phyloP scores from a whole-genome alignment of 2,888 invertebrate genomes.

The Venusia cambrica region DNA sequence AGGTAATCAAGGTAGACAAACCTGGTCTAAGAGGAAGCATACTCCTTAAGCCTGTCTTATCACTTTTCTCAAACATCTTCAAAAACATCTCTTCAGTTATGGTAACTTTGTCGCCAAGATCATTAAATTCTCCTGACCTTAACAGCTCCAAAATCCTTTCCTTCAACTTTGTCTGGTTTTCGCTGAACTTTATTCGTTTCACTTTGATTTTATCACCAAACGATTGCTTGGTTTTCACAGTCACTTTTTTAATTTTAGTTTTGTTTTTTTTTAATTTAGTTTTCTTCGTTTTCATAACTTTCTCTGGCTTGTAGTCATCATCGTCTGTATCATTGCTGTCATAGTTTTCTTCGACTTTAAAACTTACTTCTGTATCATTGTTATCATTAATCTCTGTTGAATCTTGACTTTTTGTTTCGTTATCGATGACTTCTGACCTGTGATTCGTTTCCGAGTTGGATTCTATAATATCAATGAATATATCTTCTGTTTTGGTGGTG shows the following conservation, averaged over 20 bases:
- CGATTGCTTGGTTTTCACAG: neutral
- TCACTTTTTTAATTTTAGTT: conserved; percentile 2
- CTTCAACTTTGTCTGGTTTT: conserved; percentile 10
- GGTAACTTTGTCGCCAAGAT: conserved; percentile 9
- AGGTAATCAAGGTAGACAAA: no score
- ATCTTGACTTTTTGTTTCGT: no score
- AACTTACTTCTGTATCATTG: neutral
- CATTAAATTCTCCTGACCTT: conserved; percentile 11
- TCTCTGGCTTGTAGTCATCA: conserved; percentile 6
- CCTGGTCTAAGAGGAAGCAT: conserved; percentile 11
- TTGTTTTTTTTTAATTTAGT: neutral
- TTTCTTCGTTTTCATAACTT: conserved; percentile 4
- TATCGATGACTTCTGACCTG: no score
- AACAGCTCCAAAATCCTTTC: conserved; percentile 14
- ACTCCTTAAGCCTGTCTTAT: conserved; percentile 1
- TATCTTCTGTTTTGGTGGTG: neutral
- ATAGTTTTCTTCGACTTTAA: conserved; percentile 6
- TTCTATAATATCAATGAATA: neutral
- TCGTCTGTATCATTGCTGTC: conserved; percentile 8
- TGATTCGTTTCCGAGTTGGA: no score
- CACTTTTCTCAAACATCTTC: conserved; percentile 15
- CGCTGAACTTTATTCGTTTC: conserved; percentile 1
- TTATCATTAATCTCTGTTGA: neutral
- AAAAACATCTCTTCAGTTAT: conserved; percentile 11
- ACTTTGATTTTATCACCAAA: neutral